Evolutionary conservation across 2,888 invertebrate species (phyloP).

Genomic region (Margaritifera margaritifera): DNA sequence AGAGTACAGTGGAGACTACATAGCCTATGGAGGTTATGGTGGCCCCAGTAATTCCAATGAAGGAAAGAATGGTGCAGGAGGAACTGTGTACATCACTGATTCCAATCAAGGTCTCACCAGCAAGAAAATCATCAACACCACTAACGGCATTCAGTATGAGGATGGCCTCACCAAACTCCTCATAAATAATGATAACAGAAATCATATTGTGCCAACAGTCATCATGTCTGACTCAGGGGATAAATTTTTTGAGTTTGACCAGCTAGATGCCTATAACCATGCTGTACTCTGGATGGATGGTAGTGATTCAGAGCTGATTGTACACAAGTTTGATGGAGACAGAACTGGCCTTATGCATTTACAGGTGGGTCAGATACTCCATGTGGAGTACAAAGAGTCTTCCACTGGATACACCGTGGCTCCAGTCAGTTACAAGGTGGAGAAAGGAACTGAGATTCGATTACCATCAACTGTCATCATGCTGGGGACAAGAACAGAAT

Average conservation of each 20-base stretch:
- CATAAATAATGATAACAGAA: slow-evolving; percentile 57
- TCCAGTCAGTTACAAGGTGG: slow-evolving; percentile 58
- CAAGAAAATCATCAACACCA: slow-evolving; percentile 30
- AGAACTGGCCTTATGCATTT: slow-evolving; percentile 55
- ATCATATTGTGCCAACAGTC: slow-evolving; percentile 48
- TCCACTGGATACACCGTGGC: slow-evolving; percentile 56
- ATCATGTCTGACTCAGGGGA: slow-evolving; percentile 40
- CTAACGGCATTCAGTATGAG: slow-evolving; percentile 29
- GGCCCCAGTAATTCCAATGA: slow-evolving; percentile 20
- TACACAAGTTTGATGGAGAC: slow-evolving; percentile 58
- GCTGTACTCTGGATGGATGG: slow-evolving; percentile 49
- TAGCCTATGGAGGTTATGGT: slow-evolving; percentile 48
- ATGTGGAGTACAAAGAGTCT: slow-evolving; percentile 51
- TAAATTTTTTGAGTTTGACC: slow-evolving; percentile 44
- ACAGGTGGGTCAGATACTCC: slow-evolving; percentile 39
- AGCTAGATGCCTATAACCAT: slow-evolving; percentile 50
- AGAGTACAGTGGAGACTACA: slow-evolving; percentile 48
- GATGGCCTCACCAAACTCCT: slow-evolving; percentile 46
- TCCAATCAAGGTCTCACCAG: slow-evolving; percentile 34
- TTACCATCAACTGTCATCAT: slow-evolving; percentile 51
- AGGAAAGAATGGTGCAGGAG: slow-evolving; percentile 49
- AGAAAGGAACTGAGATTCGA: slow-evolving; percentile 43
- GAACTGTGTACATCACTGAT: slow-evolving; percentile 50
- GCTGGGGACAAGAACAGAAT: slow-evolving; percentile 51
- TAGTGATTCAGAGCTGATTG: slow-evolving; percentile 37